A percentile compares a stretch with the other conserved stretches of the same genome.
phyloP scores from a whole-genome alignment of 2,888 invertebrate genomes.

The Euplexia lucipara region DNA sequence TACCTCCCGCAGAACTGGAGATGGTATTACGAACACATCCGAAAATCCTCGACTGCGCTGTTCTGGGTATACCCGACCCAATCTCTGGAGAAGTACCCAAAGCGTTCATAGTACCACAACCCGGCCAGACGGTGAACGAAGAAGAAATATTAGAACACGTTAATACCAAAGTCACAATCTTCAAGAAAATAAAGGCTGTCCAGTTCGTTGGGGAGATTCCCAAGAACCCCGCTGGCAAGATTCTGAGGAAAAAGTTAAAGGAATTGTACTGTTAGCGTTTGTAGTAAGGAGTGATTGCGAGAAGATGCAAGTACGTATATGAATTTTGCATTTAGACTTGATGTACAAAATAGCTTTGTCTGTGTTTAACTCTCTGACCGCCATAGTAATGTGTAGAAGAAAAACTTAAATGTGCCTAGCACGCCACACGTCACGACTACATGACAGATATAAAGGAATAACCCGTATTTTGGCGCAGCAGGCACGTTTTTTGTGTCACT shows the following conservation, averaged over 20 bases:
- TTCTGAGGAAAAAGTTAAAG: conserved; percentile 92
- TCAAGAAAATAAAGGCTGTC: conserved; percentile 93
- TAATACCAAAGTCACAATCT: conserved; percentile 93
- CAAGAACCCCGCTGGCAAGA: conserved; percentile 95
- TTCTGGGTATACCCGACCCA: conserved; percentile 94
- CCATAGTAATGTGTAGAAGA: no score
- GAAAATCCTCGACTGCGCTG: conserved; percentile 95
- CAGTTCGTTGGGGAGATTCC: conserved; percentile 93
- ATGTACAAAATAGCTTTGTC: conserved; percentile 5
- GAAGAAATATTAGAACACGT: conserved; percentile 93
- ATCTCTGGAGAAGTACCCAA: conserved; percentile 94
- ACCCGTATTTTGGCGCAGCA: no score
- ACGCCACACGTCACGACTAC: no score
- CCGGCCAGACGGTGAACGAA: conserved; percentile 79
- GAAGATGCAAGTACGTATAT: conserved; percentile 21
- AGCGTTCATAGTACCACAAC: conserved; percentile 93
- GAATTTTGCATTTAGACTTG: conserved; percentile 40
- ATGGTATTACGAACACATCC: conserved; percentile 94
- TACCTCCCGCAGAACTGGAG: conserved; percentile 97
- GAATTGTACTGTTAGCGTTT: conserved; percentile 76
- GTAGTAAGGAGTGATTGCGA: not conserved
- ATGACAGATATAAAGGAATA: no score
- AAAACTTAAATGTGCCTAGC: no score
- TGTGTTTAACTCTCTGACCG: not conserved
- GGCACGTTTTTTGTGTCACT: no score